Evolutionary conservation across 2,797 vertebrate species (phyloP).

Genomic region (Lacerta viridis): DNA sequence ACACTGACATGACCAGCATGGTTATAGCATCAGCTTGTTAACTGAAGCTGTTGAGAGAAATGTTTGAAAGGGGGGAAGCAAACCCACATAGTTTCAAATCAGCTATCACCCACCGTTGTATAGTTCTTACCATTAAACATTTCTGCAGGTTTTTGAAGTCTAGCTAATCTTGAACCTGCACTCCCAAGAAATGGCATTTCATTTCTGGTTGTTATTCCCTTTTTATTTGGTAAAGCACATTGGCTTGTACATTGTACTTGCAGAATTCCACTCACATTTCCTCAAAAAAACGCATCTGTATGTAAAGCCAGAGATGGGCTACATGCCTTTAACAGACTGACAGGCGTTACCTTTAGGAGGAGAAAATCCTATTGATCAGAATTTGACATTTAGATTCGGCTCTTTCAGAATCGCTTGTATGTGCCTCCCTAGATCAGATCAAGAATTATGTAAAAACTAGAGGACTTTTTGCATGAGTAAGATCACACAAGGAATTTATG

Average conservation of each 20-base stretch:
- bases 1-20: not conserved
- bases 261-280: constrained; percentile 14
- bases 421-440: not conserved
- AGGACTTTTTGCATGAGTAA: not conserved
- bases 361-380: not conserved
- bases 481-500: not conserved
- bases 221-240: not conserved
- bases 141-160: not conserved
- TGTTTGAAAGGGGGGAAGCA: not conserved
- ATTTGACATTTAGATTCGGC: not conserved
- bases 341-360: not conserved
- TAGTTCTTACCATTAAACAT: not conserved
- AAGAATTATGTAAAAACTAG: not conserved
- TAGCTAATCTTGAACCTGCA: not conserved
- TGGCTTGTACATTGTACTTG: constrained; percentile 29
- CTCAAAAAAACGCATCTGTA: constrained; percentile 29
- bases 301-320: constrained; percentile 30
- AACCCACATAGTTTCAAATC: not conserved
- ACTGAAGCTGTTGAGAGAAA: constrained; percentile 1
- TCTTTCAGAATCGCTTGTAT: not conserved
- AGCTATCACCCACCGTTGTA: not conserved
- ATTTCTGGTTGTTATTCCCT: not conserved
- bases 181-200: constrained; percentile 26
- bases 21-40: not conserved
- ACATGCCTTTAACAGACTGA: not conserved